Percentiles rank a stretch among this genome's conserved stretches.
phyloP scores from a whole-genome alignment of 2,113 vertebrate genomes.

The Trinectes maculatus region DNA sequence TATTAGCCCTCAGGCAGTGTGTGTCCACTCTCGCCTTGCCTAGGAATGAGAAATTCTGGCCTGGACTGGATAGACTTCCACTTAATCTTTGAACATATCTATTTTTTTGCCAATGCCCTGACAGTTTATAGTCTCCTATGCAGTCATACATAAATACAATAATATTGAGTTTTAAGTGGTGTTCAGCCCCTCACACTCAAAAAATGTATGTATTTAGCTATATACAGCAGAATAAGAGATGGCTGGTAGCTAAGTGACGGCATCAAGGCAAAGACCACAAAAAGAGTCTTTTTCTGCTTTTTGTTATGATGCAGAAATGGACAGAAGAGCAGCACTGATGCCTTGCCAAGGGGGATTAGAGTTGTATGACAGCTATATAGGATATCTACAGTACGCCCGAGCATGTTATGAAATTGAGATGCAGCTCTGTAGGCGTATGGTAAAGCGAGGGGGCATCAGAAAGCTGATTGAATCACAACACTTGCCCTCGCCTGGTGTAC shows the following conservation, averaged over 20 bases:
- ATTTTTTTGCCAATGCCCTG: constrained; percentile 42
- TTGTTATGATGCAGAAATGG: constrained; percentile 33
- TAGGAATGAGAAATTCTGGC: constrained; percentile 75
- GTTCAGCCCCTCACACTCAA: constrained; percentile 2
- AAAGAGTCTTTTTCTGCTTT: constrained; percentile 31
- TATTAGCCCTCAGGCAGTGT: constrained; percentile 81
- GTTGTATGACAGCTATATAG: constrained; percentile 74
- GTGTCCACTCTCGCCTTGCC: constrained; percentile 78
- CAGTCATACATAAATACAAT: constrained; percentile 2
- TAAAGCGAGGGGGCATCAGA: constrained; percentile 66
- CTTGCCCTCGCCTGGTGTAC: constrained; percentile 63
- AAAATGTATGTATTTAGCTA: constrained; percentile 6
- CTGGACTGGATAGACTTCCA: constrained; percentile 64
- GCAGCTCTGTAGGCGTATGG: constrained; percentile 67
- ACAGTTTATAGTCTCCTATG: background rate
- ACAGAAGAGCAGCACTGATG: constrained; percentile 35
- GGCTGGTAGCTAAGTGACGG: constrained; percentile 14
- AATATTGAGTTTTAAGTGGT: constrained; percentile 17
- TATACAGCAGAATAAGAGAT: constrained; percentile 6
- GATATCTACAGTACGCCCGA: constrained; percentile 61
- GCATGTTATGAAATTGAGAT: constrained; percentile 69
- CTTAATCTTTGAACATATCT: constrained; percentile 73
- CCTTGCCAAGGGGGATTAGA: constrained; percentile 61
- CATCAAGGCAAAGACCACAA: constrained; percentile 24
- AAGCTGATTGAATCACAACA: constrained; percentile 73